phyloP scores from a whole-genome alignment of 1,140 invertebrate genomes.

The Diabrotica undecimpunctata region DNA sequence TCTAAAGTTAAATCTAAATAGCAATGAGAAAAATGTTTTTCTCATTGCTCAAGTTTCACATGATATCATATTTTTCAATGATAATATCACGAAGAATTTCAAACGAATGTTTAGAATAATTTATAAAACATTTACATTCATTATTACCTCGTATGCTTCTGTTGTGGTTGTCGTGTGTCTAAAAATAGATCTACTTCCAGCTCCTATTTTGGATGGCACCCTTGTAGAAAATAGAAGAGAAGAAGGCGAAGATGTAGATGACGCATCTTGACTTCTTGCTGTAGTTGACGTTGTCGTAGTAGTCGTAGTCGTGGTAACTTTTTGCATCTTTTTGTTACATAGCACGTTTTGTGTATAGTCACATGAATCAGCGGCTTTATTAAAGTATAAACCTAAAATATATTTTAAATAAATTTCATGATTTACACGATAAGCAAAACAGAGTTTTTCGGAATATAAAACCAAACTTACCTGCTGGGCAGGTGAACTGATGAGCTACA shows the following conservation, averaged over 20 bases:
- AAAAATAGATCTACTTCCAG: conserved; percentile 44
- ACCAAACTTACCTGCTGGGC: conserved; percentile 69
- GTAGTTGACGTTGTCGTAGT: conserved; percentile 51
- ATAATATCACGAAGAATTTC: neutral
- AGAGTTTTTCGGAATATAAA: too few species aligned
- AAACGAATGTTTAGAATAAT: too few species aligned
- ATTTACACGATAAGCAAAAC: too few species aligned
- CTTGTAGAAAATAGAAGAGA: conserved; percentile 39
- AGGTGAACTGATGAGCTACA: conserved; percentile 90
- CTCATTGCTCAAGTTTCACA: too few species aligned
- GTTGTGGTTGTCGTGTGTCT: conserved; percentile 38
- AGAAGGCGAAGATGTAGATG: conserved; percentile 37
- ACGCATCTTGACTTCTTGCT: conserved; percentile 44
- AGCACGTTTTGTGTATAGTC: conserved; percentile 86
- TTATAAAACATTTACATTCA: neutral
- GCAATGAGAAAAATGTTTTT: too few species aligned
- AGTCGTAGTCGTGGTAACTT: conserved; percentile 51
- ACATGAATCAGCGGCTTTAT: conserved; percentile 86
- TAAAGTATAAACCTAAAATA: conserved; percentile 75
- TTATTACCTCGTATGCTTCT: conserved; percentile 29
- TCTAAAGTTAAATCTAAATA: too few species aligned
- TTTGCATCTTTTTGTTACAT: conserved; percentile 60
- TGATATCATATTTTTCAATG: too few species aligned
- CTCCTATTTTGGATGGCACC: conserved; percentile 42
- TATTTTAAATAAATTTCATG: neutral